phyloP scores from a whole-genome alignment of 2,888 invertebrate species.

The Colletes collaris region DNA sequence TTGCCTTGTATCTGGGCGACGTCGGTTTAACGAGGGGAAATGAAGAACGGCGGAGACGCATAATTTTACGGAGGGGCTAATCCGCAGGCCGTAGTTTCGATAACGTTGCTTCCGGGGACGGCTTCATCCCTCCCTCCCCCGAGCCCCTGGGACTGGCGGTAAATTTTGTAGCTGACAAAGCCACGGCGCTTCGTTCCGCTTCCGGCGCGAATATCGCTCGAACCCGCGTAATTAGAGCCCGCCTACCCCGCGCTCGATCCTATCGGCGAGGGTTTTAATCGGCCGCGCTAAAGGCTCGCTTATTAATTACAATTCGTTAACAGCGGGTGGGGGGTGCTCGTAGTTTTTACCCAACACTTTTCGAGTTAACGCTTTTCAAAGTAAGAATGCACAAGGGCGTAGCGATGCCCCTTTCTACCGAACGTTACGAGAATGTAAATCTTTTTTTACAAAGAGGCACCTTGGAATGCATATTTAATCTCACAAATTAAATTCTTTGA shows the following conservation, averaged over 20 bases:
- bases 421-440: too few species aligned
- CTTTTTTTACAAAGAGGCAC: too few species aligned
- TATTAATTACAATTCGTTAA: constrained; percentile 51
- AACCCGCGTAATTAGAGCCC: constrained; percentile 60
- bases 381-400: too few species aligned
- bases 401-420: too few species aligned
- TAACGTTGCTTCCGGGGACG: constrained; percentile 65
- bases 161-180: constrained; percentile 75
- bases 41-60: constrained; percentile 52
- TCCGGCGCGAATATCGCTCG: constrained; percentile 42
- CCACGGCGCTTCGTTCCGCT: constrained; percentile 64
- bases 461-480: too few species aligned
- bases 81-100: constrained; percentile 63
- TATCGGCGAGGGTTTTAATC: constrained; percentile 51
- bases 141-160: constrained; percentile 65
- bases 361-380: not conserved
- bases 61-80: constrained; percentile 65
- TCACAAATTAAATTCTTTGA: too few species aligned
- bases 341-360: constrained; percentile 13
- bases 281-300: constrained; percentile 49
- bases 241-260: constrained; percentile 27
- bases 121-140: constrained; percentile 43
- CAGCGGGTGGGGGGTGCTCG: not conserved
- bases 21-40: constrained; percentile 50
- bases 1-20: constrained; percentile 37